Base-by-base conservation (phyloP, 64 coral and sea anemone species). In the Stichodactyla mertensii region DNA sequence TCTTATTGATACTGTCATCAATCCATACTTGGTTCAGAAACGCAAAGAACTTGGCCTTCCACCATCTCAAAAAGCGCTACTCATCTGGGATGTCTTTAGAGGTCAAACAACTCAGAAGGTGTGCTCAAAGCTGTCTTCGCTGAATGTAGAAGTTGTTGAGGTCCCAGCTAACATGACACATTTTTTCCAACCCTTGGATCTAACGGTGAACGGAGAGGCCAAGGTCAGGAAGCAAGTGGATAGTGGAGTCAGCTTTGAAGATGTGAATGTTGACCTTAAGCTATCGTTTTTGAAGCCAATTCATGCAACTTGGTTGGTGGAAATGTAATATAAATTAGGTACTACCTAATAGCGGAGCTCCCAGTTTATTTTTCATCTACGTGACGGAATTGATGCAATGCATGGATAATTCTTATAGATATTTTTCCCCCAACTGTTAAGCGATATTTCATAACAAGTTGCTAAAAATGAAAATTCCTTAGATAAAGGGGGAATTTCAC, bases 11-110 rank as follows among this genome's bases (percentile, higher is more conserved):
- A 78, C 67, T 52, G 82, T 93, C 57, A 93, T 88, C 51, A 79
- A 88, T 27, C 91, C 91, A 18, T 93, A 66, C 52, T 1, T 59
- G 57, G 57, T 59, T 1, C 57, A 16, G 10, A 66, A 66, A 66
- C 62, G 62, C 14, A 84, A 92, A 64, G 86, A 92, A 36, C 54
- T 92, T 18, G 85, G 85, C n/a, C 55, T 92, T 31, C 86, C 81
- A 5, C 24, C 52, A 62, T 85, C 80, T 64, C 91, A 92, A 45
- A 92, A 92, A n/a, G 27, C 69, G 2, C 28, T 92, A 16, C 86
- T 88, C 36, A 52, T 86, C 19, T 85, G 91, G 91, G 91, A 92
- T 77, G 86, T 92, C 8, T 92, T 88, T 55, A 79, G 55, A 51
- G 86, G 86, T 22, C 91, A 88, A 51, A 92, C 88, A 52, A 88